Evolutionary conservation across 1,140 invertebrate genomes (phyloP), one percentile per base, ranked within the genome.

Genomic region (Campoletis sonorensis): DNA sequence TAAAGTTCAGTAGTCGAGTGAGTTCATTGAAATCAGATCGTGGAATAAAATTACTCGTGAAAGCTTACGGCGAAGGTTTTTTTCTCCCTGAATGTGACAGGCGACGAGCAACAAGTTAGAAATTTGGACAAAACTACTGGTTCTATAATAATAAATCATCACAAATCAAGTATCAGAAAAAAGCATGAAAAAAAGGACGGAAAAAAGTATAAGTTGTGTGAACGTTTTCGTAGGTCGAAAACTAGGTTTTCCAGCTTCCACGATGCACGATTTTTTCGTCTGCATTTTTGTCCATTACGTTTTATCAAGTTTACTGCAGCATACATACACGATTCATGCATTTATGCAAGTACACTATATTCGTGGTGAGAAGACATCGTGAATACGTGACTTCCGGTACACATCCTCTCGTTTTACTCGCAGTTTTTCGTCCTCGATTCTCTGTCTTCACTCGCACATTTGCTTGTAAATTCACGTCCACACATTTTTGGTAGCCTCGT

Each of bases 401-500:
- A 27, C 11, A 64, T 64, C 10, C 13, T 26, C 61, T 64, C 21
- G 61, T 26, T 64, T 64, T 64, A 58, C 54, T 4, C 23, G 13
- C 8, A 23, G 4, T 64, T 21, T 64, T 23, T 64, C 61, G 10
- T 64, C 23, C 61, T 64, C n/a, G 23, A 64, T 26, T 23, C 23
- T 64, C 61, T 21, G n/a, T 64, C 23, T 26, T 27, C 61, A 64
- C 61, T 64, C 21, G 61, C 61, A 45, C 40, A 64, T 64, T 23
- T 23, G 23, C 61, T n/a, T 64, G 23, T 64, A 27, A 64, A 64
- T 64, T 64, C 61, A 64, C 51, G 61, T 64, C 23, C 13, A 23
- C 61, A 64, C 61, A 64, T 64, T 64, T 64, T 64, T 64, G 61
- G 61, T 54, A 54, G 18, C 61, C 61, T 64, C 61, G 61, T 64